These are phyloP conservation scores for Centrocercus urophasianus DNA, from an alignment of 2,113 vertebrate genomes.

Conservation along the genomic window DNA sequence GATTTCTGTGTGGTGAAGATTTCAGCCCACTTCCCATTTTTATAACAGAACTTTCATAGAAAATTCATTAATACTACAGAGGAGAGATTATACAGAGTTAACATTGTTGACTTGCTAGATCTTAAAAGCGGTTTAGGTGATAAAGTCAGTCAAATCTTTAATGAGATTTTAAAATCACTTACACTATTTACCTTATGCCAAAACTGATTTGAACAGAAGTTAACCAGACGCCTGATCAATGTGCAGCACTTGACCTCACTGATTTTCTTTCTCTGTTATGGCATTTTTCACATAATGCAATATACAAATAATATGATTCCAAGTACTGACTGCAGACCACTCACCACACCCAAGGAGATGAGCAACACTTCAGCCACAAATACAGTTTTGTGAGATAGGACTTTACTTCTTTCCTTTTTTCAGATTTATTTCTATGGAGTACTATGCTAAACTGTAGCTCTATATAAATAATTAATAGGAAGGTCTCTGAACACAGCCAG, in stretches of 20 bases:
- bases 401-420: background rate
- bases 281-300: fast-evolving
- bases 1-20: background rate
- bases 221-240: background rate
- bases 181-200: fast-evolving
- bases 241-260: background rate
- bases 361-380: background rate
- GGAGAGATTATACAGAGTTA: background rate
- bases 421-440: background rate
- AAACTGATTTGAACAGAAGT: background rate
- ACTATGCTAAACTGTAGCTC: background rate
- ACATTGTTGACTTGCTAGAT: background rate
- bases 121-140: background rate
- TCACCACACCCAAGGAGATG: fast-evolving
- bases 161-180: background rate
- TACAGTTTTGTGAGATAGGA: background rate
- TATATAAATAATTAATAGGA: slow-evolving; percentile 4
- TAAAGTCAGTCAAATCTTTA: background rate
- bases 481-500: background rate
- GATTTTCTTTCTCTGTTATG: background rate
- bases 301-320: fast-evolving
- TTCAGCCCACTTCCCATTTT: background rate
- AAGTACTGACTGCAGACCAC: background rate
- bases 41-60: background rate
- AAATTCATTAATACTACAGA: background rate